Evolutionary conservation across 1,140 invertebrate genomes (phyloP), one percentile per base, ranked within the genome.

Genomic region (Neodiprion fabricii): DNA sequence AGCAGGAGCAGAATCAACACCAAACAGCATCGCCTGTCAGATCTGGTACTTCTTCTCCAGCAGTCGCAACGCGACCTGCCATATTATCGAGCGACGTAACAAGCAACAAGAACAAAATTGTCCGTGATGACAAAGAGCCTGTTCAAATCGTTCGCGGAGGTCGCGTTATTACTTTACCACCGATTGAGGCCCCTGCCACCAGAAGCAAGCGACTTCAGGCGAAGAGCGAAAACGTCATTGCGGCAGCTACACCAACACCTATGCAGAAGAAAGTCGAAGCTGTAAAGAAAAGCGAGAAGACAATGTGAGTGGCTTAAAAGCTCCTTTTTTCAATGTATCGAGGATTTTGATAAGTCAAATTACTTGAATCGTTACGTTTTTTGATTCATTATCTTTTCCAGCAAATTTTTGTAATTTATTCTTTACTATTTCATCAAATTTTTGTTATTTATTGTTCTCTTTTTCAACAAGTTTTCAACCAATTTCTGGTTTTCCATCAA

Each of bases 101-200:
- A 40, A 40, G 28, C 28, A 40, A 40, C 28, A 40, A 73, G 23
- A 71, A 12, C 73, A 40, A 40, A 76, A 7, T 78, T 81, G 28
- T 83, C 83, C 21, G 89, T 14, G 85, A 84, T 7, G 78, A 81
- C 1, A 88, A 91, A 78, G 90, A 92, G 78, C 90, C 91, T 0
- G 91, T 92, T 75, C 92, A 95, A 87, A 93, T 94, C 80, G 89
- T 94, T 8, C 89, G 92, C 8, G 93, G 94, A 82, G 93, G 93
- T 9, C 88, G 93, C 65, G 88, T 95, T 21, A 93, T 95, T 71
- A 93, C 92, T 8, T 84, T 95, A 74, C 94, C 94, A 17, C 94
- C 94, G 1, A 94, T 95, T 66, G 94, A 95, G 87, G 92, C 94
- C 47, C 94, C 93, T n/a, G 92, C 92, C 10, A 94, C 93, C 1